Evolutionary conservation across 1,140 invertebrate species (phyloP), one percentile per base, ranked within the genome.

Genomic region (Drepana arcuata): DNA sequence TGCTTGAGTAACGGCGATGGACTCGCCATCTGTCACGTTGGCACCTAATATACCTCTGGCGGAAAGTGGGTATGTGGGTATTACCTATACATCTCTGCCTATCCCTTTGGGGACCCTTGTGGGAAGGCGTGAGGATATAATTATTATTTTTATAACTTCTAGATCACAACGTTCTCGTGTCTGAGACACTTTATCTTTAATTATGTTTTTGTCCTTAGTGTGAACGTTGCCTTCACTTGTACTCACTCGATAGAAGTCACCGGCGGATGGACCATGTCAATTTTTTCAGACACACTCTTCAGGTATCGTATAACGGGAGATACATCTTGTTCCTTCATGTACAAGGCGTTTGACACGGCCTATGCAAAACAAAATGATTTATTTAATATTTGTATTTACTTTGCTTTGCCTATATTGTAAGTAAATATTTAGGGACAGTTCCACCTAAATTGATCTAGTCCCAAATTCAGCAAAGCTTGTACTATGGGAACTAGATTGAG

Each of bases 201-300:
- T n/a, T n/a, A n/a, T n/a, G n/a, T n/a, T n/a, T n/a, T n/a, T n/a
- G n/a, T n/a, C n/a, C n/a, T 26, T 6, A 10, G 10, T 26, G n/a
- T 7, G 24, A 26, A n/a, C 24, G 2, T n/a, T n/a, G 4, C 10
- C 10, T 26, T 26, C n/a, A 10, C 14, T 24, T 28, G 32, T 26
- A 63, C 66, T 69, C 44, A 77, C 72, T 77, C 69, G 27, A 73
- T 53, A 14, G 45, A 46, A 9, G 63, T 57, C 1, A 69, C 14
- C 3, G 54, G 32, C 9, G 67, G 51, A 32, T 51, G 34, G 2
- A 64, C 7, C 0, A 66, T 28, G 12, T 65, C 63, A 1, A 57
- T 29, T 37, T 50, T 61, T 0, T 51, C 34, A 7, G 41, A 11
- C 13, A 51, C 33, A 2, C 14, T 9, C 1, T 29, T 38, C 1